Percentiles rank a stretch among this genome's conserved stretches.
Conservation (phyloP, 2,797 vertebrate species). For the Gastrophryne carolinensis region DNA sequence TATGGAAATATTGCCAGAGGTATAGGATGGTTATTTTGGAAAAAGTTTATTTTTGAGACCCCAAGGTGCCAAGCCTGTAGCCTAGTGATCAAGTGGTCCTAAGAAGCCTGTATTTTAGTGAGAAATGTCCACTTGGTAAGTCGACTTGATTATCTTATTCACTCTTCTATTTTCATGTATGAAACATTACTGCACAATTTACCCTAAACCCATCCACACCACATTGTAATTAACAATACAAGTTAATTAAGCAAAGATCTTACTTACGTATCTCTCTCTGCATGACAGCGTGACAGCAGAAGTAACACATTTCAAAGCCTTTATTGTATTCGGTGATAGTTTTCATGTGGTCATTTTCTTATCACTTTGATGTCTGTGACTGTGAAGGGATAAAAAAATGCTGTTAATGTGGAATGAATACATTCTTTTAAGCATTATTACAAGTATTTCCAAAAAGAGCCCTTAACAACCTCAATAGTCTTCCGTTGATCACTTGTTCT, state of each 20-base stretch:
- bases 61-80: too few relatives aligned
- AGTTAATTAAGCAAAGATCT: slow-evolving; percentile 9
- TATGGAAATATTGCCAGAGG: too few relatives aligned
- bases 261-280: slow-evolving; percentile 8
- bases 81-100: too few relatives aligned
- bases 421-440: slow-evolving; percentile 77
- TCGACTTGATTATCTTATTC: too few relatives aligned
- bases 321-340: slow-evolving; percentile 6
- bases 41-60: too few relatives aligned
- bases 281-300: neutral
- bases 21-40: too few relatives aligned
- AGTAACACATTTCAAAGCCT: neutral
- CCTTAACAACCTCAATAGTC: slow-evolving; percentile 71
- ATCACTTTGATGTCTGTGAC: slow-evolving; percentile 21
- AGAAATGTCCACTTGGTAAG: too few relatives aligned
- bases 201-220: neutral
- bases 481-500: slow-evolving; percentile 75
- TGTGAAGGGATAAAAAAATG: slow-evolving; percentile 44
- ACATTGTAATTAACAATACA: slow-evolving; percentile 10
- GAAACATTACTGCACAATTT: slow-evolving; percentile 2
- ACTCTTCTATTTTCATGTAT: too few relatives aligned
- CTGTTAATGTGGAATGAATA: slow-evolving; percentile 74
- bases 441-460: slow-evolving; percentile 73
- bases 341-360: slow-evolving; percentile 13
- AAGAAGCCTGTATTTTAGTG: too few relatives aligned